Base-by-base conservation (phyloP, 2,888 invertebrate species). In the Machimus rusticus region DNA sequence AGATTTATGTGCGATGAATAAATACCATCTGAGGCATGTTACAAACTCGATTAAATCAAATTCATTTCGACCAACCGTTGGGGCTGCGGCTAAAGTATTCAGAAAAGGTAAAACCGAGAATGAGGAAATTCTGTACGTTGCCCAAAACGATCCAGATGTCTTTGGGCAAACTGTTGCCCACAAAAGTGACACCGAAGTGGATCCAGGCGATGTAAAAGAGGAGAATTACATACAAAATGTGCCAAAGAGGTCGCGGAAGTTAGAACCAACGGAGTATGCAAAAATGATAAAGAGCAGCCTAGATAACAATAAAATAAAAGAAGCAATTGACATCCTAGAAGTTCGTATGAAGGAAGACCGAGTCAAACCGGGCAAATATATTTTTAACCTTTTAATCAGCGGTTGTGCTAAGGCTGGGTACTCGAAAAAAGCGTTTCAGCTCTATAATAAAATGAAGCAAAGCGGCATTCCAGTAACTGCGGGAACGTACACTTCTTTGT, bases 401-500 rank as follows among this genome's bases (percentile, higher is more conserved):
- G 97, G 95, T 9, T 97, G 97, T 92, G 98, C 97, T 2, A 93
- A 95, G 90, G 95, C 95, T 0, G 99, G 99, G 0, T 97, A 97
- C 90, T 95, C 97, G 1, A 95, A 96, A 90, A 97, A 97, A 92
- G 97, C 98, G 1, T 98, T 98, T 91, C 94, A 95, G 89, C 93
- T 99, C 1, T 98, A 94, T 90, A 96, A 96, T 90, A 94, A 96
- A 91, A 97, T 98, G 97, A 97, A 96, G 90, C 95, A 95, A 90
- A 93, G 96, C 74, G 95, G 94, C 0, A 91, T 98, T 0, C 93
- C 93, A 89, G 95, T 95, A 0, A 95, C 95, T 37, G 95, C 94
- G 0, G 95, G 96, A 23, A 96, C 96, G 0, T 98, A 97, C 90
- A 98, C 98, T 0, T 96, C 96, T 88, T 93, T 99, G 39, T 96